phyloP scores from a whole-genome alignment of 2,888 invertebrate genomes.

The Caenorhabditis afra region DNA sequence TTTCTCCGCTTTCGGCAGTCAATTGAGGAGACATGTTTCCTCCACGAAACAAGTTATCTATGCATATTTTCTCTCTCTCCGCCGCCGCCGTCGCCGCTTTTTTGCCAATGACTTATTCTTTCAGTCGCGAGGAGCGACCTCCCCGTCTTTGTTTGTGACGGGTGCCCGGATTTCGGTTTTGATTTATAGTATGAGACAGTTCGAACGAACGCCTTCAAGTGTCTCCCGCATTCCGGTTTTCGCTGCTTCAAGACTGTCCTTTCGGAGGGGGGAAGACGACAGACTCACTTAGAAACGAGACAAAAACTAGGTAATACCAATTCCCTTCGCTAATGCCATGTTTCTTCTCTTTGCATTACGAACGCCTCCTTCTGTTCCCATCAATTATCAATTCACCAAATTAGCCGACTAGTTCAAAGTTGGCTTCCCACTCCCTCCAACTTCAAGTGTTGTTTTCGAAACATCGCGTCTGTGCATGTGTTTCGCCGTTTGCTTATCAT shows the following conservation, averaged over 20 bases:
- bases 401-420: no score
- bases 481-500: constrained; percentile 25
- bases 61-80: constrained; percentile 26
- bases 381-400: no score
- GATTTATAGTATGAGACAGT: constrained; percentile 57
- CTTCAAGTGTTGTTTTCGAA: neutral
- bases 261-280: no score
- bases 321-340: neutral
- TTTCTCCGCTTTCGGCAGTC: constrained; percentile 51
- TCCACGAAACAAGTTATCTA: constrained; percentile 53
- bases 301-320: no score
- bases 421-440: neutral
- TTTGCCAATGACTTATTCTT: constrained; percentile 25
- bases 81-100: constrained; percentile 11
- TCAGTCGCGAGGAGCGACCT: constrained; percentile 20
- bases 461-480: no score
- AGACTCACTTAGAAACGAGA: no score
- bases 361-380: neutral
- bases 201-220: constrained; percentile 29
- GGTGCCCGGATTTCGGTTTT: constrained; percentile 42
- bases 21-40: constrained; percentile 46
- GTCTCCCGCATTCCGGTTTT: constrained; percentile 28
- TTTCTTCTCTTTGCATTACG: neutral
- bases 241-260: neutral
- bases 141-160: constrained; percentile 49